Evolutionary conservation across 2,113 vertebrate species (phyloP).

Genomic region (pig (Sus scrofa)): T2T-Sscrofa CM000812.6:159610001-159610500

Average conservation of each 20-base stretch:
- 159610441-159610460: background rate
- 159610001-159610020: background rate
- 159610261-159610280: background rate
- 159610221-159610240: background rate
- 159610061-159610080: background rate
- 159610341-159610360: background rate
- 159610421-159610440: background rate
- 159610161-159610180: accelerated
- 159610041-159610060: background rate
- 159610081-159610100: accelerated
- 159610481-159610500: background rate
- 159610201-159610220: accelerated
- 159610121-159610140: accelerated
- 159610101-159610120: background rate
- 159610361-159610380: background rate
- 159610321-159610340: background rate
- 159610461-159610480: background rate
- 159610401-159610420: background rate
- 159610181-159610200: accelerated
- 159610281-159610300: background rate
- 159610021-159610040: background rate
- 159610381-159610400: background rate
- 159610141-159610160: background rate
- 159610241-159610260: background rate
- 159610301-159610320: background rate